phyloP scores from a whole-genome alignment of 2,888 invertebrate genomes.

The Spicauda simplicius region DNA sequence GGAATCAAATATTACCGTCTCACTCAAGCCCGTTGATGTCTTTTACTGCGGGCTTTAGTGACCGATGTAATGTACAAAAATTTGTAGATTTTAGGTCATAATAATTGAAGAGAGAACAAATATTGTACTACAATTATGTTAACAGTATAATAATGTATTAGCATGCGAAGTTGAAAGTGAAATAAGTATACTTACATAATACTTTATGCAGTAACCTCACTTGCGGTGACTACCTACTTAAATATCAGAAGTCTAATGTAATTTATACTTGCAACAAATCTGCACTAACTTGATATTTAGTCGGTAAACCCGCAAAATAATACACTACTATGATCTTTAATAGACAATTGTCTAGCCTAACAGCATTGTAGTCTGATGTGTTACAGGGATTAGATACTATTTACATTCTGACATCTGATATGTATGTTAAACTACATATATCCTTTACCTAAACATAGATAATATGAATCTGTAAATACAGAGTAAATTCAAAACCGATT shows the following conservation, averaged over 20 bases:
- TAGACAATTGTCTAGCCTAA: background rate
- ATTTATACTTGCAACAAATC: slow-evolving; percentile 20
- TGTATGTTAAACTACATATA: too few species aligned
- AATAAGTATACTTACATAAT: background rate
- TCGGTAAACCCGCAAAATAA: background rate
- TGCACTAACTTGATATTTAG: slow-evolving; percentile 1
- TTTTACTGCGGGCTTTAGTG: slow-evolving; percentile 66
- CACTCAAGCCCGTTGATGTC: slow-evolving; percentile 76
- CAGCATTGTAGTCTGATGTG: too few species aligned
- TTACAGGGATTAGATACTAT: too few species aligned
- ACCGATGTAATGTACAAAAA: background rate
- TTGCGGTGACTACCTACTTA: slow-evolving; percentile 26
- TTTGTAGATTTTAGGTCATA: background rate
- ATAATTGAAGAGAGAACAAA: background rate
- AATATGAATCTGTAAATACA: background rate
- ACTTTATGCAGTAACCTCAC: slow-evolving; percentile 34
- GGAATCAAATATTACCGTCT: slow-evolving; percentile 54
- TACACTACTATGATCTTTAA: background rate
- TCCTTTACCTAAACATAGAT: background rate
- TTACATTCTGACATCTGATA: too few species aligned
- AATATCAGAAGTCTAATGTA: slow-evolving; percentile 7
- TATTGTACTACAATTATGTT: background rate
- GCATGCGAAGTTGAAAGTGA: background rate
- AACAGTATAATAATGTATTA: background rate
- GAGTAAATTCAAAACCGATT: background rate